Conservation (phyloP, 2,113 vertebrate genomes). For the Chamaetylas fuelleborni region DNA sequence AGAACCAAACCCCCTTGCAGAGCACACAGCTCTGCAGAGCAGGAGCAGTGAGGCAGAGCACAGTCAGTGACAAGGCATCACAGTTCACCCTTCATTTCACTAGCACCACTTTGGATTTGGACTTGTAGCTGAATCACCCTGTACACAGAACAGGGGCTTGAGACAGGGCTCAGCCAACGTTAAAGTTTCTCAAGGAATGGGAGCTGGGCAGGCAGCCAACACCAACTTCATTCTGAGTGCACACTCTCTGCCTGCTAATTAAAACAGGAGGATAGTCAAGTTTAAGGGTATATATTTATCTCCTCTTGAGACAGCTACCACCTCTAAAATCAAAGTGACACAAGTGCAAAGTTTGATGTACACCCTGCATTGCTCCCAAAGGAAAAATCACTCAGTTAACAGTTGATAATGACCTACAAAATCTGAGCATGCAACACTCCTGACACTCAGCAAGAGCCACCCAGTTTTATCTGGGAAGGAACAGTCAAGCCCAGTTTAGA, state of each 20-base stretch:
- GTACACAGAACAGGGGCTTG: background rate
- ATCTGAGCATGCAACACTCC: background rate
- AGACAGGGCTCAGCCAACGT: background rate
- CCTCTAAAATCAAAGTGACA: conserved; percentile 33
- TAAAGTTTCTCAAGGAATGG: conserved; percentile 26
- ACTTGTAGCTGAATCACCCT: background rate
- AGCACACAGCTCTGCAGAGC: background rate
- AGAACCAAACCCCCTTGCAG: background rate
- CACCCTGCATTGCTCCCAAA: background rate
- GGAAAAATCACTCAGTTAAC: background rate
- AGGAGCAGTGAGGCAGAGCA: background rate
- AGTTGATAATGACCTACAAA: conserved; percentile 21
- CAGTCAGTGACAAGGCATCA: background rate
- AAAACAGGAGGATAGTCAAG: background rate
- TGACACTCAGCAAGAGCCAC: background rate
- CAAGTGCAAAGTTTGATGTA: background rate
- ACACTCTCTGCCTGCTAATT: conserved; percentile 45
- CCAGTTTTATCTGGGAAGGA: background rate
- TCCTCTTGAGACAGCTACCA: conserved; percentile 3
- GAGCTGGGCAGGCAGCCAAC: conserved; percentile 26
- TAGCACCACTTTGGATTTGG: background rate
- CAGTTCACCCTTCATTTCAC: background rate
- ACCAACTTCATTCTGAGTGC: conserved; percentile 33
- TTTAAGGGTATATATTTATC: conserved; percentile 43
- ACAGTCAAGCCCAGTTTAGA: background rate